Percentiles rank a stretch among this genome's conserved stretches.
phyloP scores from a whole-genome alignment of 2,888 invertebrate genomes.

The Scelioninae gen. 2 region DNA sequence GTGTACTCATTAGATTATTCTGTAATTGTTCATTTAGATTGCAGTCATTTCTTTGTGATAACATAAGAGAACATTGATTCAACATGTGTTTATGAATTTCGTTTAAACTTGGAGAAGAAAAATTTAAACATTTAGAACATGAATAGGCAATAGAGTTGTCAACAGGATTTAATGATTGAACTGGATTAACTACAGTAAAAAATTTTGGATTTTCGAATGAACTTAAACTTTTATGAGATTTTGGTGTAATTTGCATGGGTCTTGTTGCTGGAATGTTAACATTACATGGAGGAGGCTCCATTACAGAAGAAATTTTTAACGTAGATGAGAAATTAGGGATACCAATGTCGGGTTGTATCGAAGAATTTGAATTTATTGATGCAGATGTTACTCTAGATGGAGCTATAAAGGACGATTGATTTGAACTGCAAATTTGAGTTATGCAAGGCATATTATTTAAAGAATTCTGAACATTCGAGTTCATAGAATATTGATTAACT shows the following conservation, averaged over 20 bases:
- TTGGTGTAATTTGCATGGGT: not conserved
- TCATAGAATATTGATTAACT: too few species aligned
- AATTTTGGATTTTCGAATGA: not conserved
- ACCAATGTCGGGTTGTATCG: not conserved
- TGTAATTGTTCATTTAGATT: too few species aligned
- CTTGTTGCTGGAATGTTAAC: constrained; percentile 1
- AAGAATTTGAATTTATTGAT: not conserved
- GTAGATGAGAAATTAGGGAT: constrained; percentile 8
- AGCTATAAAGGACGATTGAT: not conserved
- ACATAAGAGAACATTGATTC: not conserved
- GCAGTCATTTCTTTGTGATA: too few species aligned
- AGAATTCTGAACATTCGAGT: too few species aligned
- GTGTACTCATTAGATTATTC: too few species aligned
- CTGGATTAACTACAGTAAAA: constrained; percentile 10
- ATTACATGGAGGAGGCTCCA: not conserved
- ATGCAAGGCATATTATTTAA: too few species aligned
- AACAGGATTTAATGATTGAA: not conserved
- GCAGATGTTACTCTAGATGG: not conserved
- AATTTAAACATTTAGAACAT: constrained; percentile 38
- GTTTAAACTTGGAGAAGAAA: constrained; percentile 16
- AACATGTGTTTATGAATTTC: constrained; percentile 40
- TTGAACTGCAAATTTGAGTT: not conserved
- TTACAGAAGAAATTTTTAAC: not conserved
- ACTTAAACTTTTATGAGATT: not conserved
- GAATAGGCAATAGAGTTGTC: constrained; percentile 28